These are phyloP conservation scores for Harmothoe impar DNA, from an alignment of 2,888 invertebrate genomes.

Conservation along the genomic window DNA sequence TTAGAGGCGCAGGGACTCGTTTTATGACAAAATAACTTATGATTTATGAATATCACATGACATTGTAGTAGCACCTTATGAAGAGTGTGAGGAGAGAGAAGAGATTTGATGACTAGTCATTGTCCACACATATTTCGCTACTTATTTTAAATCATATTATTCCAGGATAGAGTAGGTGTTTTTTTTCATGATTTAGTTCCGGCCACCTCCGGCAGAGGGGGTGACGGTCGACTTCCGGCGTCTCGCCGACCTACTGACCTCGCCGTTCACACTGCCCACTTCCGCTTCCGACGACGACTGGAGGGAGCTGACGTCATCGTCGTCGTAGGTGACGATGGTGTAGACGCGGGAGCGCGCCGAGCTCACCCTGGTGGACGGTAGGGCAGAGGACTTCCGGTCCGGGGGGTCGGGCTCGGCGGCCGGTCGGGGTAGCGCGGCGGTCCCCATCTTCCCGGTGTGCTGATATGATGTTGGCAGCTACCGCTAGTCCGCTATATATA, in stretches of 20 bases:
- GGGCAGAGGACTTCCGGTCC: neutral
- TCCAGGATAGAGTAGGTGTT: too few relatives aligned
- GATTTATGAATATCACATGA: too few relatives aligned
- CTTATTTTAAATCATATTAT: too few relatives aligned
- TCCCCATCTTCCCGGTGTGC: neutral
- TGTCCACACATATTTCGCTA: too few relatives aligned
- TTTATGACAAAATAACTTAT: too few relatives aligned
- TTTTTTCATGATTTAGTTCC: neutral
- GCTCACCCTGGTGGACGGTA: neutral
- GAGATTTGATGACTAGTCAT: too few relatives aligned
- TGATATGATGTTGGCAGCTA: too few relatives aligned
- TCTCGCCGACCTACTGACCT: conserved; percentile 19
- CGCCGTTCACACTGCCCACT: neutral
- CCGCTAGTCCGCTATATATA: too few relatives aligned
- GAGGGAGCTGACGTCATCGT: conserved; percentile 3
- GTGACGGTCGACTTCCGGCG: neutral
- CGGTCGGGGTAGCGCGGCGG: neutral
- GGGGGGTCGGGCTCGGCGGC: neutral
- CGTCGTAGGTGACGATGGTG: conserved; percentile 17
- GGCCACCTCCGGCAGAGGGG: neutral
- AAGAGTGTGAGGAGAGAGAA: too few relatives aligned
- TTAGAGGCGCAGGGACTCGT: too few relatives aligned
- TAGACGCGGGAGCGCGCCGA: conserved; percentile 39
- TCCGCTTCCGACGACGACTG: neutral
- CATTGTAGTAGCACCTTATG: too few relatives aligned